phyloP scores from a whole-genome alignment of 2,797 vertebrate genomes.

The Sardinella longiceps region DNA sequence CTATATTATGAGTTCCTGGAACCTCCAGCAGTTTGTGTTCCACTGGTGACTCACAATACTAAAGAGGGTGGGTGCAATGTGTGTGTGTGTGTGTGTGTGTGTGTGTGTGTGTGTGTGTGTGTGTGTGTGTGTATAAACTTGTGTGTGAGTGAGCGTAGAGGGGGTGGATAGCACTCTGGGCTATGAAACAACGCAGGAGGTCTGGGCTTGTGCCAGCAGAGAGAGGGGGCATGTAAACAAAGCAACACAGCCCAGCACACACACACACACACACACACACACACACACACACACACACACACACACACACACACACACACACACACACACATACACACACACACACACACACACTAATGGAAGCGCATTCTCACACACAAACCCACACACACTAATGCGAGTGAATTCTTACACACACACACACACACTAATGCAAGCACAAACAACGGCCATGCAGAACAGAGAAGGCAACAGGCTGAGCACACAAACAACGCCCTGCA shows the following conservation, averaged over 20 bases:
- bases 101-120: neutral
- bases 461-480: too few relatives aligned
- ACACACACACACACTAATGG: neutral
- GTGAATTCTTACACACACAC: neutral
- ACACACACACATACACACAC: neutral
- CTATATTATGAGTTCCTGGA: conserved; percentile 20
- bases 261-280: neutral
- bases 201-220: conserved; percentile 17
- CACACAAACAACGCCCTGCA: neutral
- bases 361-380: neutral
- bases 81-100: neutral
- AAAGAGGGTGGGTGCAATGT: neutral
- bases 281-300: neutral
- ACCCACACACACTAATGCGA: neutral
- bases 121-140: neutral
- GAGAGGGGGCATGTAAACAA: conserved; percentile 21
- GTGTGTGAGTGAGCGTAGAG: conserved; percentile 5
- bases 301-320: too few relatives aligned
- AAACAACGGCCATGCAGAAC: neutral
- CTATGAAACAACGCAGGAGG: conserved; percentile 19
- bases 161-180: conserved; percentile 8
- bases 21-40: neutral
- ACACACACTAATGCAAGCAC: neutral
- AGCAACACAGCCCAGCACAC: neutral
- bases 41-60: neutral